phyloP scores from a whole-genome alignment of 2,113 vertebrate species.

The Pangasianodon gigas region DNA sequence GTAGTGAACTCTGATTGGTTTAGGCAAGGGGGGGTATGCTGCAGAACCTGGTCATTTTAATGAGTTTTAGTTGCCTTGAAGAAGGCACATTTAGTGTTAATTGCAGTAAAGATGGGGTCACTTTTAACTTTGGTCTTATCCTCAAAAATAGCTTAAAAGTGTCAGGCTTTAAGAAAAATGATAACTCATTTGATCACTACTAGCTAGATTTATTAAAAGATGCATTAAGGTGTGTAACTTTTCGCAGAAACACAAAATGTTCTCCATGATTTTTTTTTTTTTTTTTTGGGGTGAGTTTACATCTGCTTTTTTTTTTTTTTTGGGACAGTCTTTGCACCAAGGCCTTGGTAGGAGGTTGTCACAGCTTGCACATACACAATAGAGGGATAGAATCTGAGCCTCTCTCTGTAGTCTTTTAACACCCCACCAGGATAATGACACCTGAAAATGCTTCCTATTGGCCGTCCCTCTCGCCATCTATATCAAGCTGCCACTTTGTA shows the following conservation, averaged over 20 bases:
- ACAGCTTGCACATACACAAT: slow-evolving; percentile 48
- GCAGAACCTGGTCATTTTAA: slow-evolving; percentile 73
- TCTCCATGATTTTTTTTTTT: neutral
- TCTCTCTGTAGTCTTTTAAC: slow-evolving; percentile 54
- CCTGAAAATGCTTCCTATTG: slow-evolving; percentile 53
- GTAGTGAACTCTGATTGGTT: slow-evolving; percentile 71
- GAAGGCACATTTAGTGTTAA: slow-evolving; percentile 64
- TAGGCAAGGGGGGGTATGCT: slow-evolving; percentile 63
- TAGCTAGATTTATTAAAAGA: slow-evolving; percentile 6
- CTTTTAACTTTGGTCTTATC: slow-evolving; percentile 54
- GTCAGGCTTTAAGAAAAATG: slow-evolving; percentile 47
- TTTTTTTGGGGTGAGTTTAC: slow-evolving; percentile 29
- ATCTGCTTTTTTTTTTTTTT: slow-evolving; percentile 25
- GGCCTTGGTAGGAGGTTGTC: slow-evolving; percentile 46
- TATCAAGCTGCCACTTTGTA: slow-evolving; percentile 50
- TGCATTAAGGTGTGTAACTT: neutral
- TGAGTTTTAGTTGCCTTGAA: slow-evolving; percentile 65
- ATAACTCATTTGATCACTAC: slow-evolving; percentile 26
- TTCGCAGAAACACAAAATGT: slow-evolving; percentile 20
- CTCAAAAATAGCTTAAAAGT: slow-evolving; percentile 42
- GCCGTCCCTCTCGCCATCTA: slow-evolving; percentile 43
- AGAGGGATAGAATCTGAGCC: slow-evolving; percentile 44
- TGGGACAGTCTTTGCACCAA: slow-evolving; percentile 31
- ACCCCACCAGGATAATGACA: slow-evolving; percentile 60
- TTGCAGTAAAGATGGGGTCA: slow-evolving; percentile 70